Evolutionary conservation across 1,140 invertebrate genomes (phyloP), one percentile per base, ranked within the genome.

Genomic region (Diorhabda elongata): DNA sequence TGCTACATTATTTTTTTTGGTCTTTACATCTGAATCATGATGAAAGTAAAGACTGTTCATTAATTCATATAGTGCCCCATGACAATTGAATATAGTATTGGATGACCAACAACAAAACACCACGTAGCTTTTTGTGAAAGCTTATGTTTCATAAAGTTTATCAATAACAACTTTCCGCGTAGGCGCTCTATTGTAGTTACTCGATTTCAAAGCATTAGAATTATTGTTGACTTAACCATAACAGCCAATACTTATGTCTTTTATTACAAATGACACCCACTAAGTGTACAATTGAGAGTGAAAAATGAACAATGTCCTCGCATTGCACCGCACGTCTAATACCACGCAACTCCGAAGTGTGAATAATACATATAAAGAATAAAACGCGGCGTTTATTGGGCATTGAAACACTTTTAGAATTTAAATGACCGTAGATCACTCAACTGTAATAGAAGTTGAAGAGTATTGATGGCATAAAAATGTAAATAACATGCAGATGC

Each of bases 371-470:
- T 52, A 6, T n/a, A 52, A 52, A 52, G 47, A 52, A 52, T 52
- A 52, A 52, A 52, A 26, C n/a, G 6, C n/a, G 47, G 6, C 47
- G 47, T 52, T 52, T 52, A 52, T 52, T 52, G 47, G n/a, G 47
- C 47, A 52, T 52, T 52, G 47, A n/a, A 52, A 52, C 47, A 52
- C 47, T 52, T 52, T 52, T n/a, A 52, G 47, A 52, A 52, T 52
- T 52, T 52, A 52, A 52, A 52, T 52, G 47, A n/a, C 47, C 6
- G n/a, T 52, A 52, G 6, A 52, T 52, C 47, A 52, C 47, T 52
- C 47, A 52, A 52, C 6, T 52, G n/a, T 52, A 52, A 52, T 52
- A 52, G n/a, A 52, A 52, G 47, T 52, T n/a, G 47, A 8, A 52
- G 47, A 52, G 47, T 6, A 52, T n/a, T 52, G 47, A 52, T 8